Evolutionary conservation across 2,888 invertebrate species (phyloP).

Genomic region (Dryocosmus kuriphilus): DNA sequence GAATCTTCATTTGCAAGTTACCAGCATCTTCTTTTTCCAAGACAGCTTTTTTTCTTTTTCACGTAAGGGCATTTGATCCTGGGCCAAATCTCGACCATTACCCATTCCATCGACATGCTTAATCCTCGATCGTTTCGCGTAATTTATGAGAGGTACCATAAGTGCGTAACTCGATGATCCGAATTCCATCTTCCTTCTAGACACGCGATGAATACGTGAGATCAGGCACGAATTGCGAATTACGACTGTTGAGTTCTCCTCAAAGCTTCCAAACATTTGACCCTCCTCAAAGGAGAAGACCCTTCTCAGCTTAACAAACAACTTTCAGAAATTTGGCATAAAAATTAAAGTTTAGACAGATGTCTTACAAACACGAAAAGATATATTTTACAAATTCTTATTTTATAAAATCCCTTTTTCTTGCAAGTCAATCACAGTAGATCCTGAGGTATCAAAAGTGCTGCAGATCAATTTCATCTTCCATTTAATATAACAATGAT

Average conservation of each 20-base stretch:
- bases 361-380: too few relatives aligned
- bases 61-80: conserved; percentile 26
- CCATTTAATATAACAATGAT: too few relatives aligned
- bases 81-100: conserved; percentile 9
- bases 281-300: neutral
- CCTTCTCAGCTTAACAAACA: neutral
- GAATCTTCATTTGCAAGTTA: neutral
- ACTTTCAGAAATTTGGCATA: neutral
- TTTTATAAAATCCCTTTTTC: too few relatives aligned
- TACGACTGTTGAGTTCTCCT: neutral
- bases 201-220: neutral
- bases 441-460: too few relatives aligned
- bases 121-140: conserved; percentile 10
- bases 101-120: conserved; percentile 1
- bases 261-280: neutral
- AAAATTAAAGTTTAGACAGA: too few relatives aligned
- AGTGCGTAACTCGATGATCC: conserved; percentile 14
- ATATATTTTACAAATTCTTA: too few relatives aligned
- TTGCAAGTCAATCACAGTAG: too few relatives aligned
- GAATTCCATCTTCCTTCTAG: neutral
- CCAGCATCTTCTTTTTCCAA: neutral
- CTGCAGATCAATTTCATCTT: too few relatives aligned
- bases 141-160: conserved; percentile 22
- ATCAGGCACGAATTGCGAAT: neutral
- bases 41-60: conserved; percentile 2